Evolutionary conservation across 2,113 vertebrate genomes (phyloP), one percentile per base, ranked within the genome.

Genomic region (Poeciliopsis occidentalis): DNA sequence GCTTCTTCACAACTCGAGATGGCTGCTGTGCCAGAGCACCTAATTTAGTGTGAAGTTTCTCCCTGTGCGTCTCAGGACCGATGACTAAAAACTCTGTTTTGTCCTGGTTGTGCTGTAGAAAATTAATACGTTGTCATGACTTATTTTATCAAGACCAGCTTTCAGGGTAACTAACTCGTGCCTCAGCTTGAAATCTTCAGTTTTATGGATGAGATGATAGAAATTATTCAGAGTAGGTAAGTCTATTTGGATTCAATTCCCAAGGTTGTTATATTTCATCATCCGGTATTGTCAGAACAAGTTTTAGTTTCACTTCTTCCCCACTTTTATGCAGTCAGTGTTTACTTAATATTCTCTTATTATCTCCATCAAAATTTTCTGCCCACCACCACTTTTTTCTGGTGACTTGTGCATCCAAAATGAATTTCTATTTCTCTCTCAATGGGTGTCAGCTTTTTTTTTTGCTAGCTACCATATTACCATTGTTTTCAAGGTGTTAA

Each of bases 401-500:
- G n/a, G 63, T 76, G 74, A 80, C 54, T 71, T 29, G 22, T 1
- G n/a, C 57, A 2, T 71, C 65, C 64, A 57, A 71, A 86, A 71
- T 69, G 31, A 69, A 72, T 79, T 31, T 57, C 30, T 12, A 8
- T 68, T 44, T 61, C 65, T 24, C 19, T 37, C 81, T 75, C 64
- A 0, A 24, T 4, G 39, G 61, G 26, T 8, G 71, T 31, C 22
- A 24, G 34, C 12, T 66, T 60, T 83, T 74, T 81, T 11, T 66
- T 66, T 26, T 74, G 81, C 8, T 54, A 0, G 74, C 67, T 70
- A 39, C 71, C 77, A 79, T 69, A 70, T 79, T 67, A 77, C 68
- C 73, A 31, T 81, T 68, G 70, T 77, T 88, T 85, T 80, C 72
- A 79, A 71, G 64, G 83, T 80, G 81, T 83, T 79, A 88, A 81